phyloP scores from a whole-genome alignment of 2,888 invertebrate species.

The Lypha dubia region DNA sequence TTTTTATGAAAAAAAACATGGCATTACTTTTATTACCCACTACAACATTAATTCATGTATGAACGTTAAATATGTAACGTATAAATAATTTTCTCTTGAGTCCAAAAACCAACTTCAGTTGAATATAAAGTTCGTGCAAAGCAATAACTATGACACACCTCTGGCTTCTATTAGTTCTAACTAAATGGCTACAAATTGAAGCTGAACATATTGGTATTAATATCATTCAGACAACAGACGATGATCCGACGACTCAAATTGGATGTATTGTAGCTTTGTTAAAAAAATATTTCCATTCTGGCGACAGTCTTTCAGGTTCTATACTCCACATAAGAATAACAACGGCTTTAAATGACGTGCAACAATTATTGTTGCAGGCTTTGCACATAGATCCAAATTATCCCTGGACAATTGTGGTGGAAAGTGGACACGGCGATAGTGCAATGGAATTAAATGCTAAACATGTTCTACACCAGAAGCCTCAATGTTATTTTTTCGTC shows the following conservation, averaged over 20 bases:
- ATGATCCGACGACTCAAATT: conserved; percentile 73
- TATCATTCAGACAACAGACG: conserved; percentile 74
- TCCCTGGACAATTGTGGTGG: conserved; percentile 77
- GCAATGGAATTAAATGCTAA: neutral
- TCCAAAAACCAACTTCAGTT: conserved; percentile 53
- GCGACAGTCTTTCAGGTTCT: conserved; percentile 77
- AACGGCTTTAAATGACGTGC: conserved; percentile 68
- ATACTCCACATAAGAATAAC: conserved; percentile 77
- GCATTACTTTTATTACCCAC: conserved; percentile 12
- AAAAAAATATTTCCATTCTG: conserved; percentile 79
- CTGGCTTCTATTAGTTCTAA: conserved; percentile 68
- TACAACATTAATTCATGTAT: conserved; percentile 2
- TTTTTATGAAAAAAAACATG: neutral
- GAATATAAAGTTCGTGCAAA: conserved; percentile 9
- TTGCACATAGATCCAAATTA: conserved; percentile 72
- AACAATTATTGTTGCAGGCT: conserved; percentile 75
- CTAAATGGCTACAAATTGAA: neutral
- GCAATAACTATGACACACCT: conserved; percentile 73
- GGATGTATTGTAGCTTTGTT: conserved; percentile 76
- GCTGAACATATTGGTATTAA: conserved; percentile 74
- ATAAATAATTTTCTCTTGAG: conserved; percentile 1
- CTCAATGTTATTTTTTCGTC: conserved; percentile 81
- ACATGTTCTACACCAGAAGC: conserved; percentile 77
- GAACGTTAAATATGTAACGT: conserved; percentile 22
- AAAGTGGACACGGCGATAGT: neutral